phyloP scores from a whole-genome alignment of 2,797 vertebrate genomes.

The Neomorphus geoffroyi region DNA sequence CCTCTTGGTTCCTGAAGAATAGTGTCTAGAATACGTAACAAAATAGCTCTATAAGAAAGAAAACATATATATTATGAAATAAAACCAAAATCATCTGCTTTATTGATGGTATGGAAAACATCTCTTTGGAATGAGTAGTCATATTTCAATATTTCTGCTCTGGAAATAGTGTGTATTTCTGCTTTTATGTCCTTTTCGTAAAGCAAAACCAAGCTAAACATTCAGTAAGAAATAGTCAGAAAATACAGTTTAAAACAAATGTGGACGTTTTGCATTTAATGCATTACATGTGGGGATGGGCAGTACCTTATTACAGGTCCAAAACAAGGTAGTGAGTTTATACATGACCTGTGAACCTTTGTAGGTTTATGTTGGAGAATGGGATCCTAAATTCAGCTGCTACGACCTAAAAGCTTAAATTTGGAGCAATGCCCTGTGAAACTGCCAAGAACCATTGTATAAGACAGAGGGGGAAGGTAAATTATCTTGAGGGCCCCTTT shows the following conservation, averaged over 20 bases:
- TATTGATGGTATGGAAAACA: neutral
- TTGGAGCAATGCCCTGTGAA: neutral
- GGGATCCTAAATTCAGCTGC: neutral
- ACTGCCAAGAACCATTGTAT: neutral
- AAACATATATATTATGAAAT: neutral
- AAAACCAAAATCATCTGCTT: neutral
- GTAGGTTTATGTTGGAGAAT: neutral
- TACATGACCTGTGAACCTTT: neutral
- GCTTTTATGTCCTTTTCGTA: neutral
- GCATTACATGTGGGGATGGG: fast-evolving
- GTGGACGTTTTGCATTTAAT: neutral
- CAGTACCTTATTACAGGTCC: neutral
- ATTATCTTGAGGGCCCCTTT: neutral
- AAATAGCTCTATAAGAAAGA: neutral
- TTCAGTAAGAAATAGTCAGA: neutral
- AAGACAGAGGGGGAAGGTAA: neutral
- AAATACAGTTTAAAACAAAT: neutral
- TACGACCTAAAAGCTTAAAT: neutral
- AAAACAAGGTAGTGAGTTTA: neutral
- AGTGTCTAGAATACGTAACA: neutral
- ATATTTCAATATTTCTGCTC: neutral
- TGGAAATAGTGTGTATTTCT: neutral
- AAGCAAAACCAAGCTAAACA: neutral
- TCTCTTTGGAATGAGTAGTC: neutral
- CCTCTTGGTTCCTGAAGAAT: neutral